Evolutionary conservation across 2,797 vertebrate genomes (phyloP), one percentile per base, ranked within the genome.

Genomic region (Passerculus sandwichensis): DNA sequence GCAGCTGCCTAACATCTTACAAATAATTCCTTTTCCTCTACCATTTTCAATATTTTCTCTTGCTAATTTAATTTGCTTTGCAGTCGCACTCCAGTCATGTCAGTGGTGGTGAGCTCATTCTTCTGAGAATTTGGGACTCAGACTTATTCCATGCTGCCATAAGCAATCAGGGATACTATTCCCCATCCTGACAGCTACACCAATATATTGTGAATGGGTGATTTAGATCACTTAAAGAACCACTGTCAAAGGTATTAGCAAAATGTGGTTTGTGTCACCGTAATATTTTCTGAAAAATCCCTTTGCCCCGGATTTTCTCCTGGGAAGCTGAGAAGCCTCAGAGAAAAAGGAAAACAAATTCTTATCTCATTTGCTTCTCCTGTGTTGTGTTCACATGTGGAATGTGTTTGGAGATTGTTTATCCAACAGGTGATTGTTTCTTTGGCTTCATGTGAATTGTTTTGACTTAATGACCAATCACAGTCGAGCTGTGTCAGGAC

Each of bases 41-140:
- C 15, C 2, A 23, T 61, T 36, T 77, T 54, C 32, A 50, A 0
- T 32, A 54, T 47, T 66, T 67, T 2, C 25, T 56, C 36, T 51
- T 56, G 9, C 9, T 83, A 40, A 50, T 23, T 83, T 61, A 40
- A 56, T 26, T 40, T 62, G 13, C 6, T 72, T n/a, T 56, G 51
- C 25, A 27, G 13, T 32, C 2, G 0, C 20, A 56, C 25, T 30
- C 12, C 44, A 50, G 27, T 54, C 10, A 12, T 34, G 48, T 3
- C 3, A 27, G 32, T 27, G 36, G 25, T 61, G 2, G 3, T 3
- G 11, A 51, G 11, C 29, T 42, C n/a, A 50, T 60, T 79, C n/a
- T 83, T 54, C 47, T 51, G 36, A 54, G 27, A 76, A 27, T 61
- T 23, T 80, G 70, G 13, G 42, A 14, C 21, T 61, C 19, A 4